Evolutionary conservation across 2,113 vertebrate species (phyloP), one percentile per base, ranked within the genome.

Genomic region (Centropus bengalensis): DNA sequence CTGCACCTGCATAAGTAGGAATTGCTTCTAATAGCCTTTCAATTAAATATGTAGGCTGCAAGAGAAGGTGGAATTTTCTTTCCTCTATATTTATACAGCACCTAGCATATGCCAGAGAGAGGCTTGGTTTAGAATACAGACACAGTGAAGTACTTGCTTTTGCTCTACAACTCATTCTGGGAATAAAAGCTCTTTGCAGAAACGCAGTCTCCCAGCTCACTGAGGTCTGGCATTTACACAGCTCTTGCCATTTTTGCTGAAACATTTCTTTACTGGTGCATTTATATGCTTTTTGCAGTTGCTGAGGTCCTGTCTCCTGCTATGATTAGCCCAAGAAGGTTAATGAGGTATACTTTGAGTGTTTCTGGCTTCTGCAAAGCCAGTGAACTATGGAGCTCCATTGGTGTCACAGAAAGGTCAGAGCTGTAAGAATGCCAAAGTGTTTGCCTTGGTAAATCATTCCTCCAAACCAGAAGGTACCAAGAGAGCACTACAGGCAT

Each of bases 251-350:
- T 95, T 96, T 95, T 79, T 93, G 79, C 96, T 88, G 92, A 96
- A 94, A 73, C 56, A 69, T 91, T 96, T 96, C 3, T 76, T 96
- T 95, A 60, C 70, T 71, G 56, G 67, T 83, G 88, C 77, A 86
- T 96, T 96, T 97, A 88, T 94, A 83, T 74, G 92, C 77, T 79
- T 96, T 97, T 82, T 96, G 82, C 58, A 87, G 51, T 90, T 91
- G 84, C 82, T 91, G 70, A 96, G 95, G 89, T 94, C 78, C 89
- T 66, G 68, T 96, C 69, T 86, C 91, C 90, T 93, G 87, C 83
- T 84, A 88, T 94, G 96, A 97, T 97, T 97, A 97, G 89, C 78
- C 88, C 88, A 88, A 96, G 91, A 94, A 96, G 94, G 94, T 97
- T 97, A 97, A 98, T 94, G 96, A 97, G 94, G 73, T 93, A 82